Percentiles rank a stretch among this genome's conserved stretches.
Evolutionary conservation across 2,113 vertebrate genomes (phyloP).

Genomic region (Prunella himalayana): DNA sequence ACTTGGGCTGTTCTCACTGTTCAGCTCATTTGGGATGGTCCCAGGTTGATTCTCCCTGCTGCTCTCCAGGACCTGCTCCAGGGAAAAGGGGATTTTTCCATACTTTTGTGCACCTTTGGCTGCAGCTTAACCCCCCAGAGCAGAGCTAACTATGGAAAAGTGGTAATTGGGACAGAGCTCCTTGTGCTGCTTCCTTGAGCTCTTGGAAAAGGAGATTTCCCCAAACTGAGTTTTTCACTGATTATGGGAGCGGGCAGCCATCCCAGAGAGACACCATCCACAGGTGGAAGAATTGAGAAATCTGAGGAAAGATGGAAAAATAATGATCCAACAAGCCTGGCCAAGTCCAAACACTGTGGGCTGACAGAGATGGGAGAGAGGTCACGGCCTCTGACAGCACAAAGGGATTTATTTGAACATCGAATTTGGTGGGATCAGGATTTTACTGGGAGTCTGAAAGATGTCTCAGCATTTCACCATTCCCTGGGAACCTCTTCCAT

Average conservation of each 20-base stretch:
- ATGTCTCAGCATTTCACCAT: not conserved
- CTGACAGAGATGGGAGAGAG: not conserved
- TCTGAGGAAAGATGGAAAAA: not conserved
- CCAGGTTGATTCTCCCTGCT: not conserved
- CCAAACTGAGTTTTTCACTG: not conserved
- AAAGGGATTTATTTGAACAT: not conserved
- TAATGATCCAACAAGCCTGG: not conserved
- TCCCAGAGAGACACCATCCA: not conserved
- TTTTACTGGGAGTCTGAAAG: not conserved
- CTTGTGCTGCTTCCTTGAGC: not conserved
- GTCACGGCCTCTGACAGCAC: too few species aligned
- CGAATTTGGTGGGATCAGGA: not conserved
- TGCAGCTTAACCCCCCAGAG: not conserved
- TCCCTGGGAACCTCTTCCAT: not conserved
- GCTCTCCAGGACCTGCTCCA: not conserved
- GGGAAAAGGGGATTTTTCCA: not conserved
- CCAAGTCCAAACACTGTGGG: not conserved
- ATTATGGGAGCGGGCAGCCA: not conserved
- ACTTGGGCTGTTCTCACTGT: fast-evolving
- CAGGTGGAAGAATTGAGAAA: not conserved
- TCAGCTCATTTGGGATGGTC: not conserved
- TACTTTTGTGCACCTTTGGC: not conserved
- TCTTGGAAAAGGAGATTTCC: not conserved
- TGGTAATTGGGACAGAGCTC: not conserved
- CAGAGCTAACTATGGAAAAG: not conserved